Base-by-base conservation (phyloP, 2,888 invertebrate genomes). In the Philereme transversata region DNA sequence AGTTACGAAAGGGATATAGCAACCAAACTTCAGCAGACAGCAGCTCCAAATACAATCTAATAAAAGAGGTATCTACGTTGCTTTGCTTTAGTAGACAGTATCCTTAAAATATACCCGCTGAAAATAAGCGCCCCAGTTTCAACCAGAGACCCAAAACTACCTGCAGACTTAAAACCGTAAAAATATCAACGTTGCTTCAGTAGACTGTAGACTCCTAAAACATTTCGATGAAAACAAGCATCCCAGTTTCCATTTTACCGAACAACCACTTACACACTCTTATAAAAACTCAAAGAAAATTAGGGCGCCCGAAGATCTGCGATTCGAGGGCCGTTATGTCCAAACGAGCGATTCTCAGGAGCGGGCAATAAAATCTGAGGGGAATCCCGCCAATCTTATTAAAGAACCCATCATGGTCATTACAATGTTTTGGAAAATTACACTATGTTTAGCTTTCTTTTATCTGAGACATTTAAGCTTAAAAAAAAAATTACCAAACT, bases 391-490 rank as follows among this genome's bases (percentile, higher is more conserved):
- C 80, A 81, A 78, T 78, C 81, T 84, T 84, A 83, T 85, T 83
- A 84, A 82, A 74, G 69, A 72, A 75, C 71, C 74, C 72, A 73
- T 73, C 73, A 73, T 67, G 72, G 79, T 80, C 79, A 82, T 84
- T 84, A 82, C 76, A 77, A 77, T 81, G 81, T 82, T 84, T 84
- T 78, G 82, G 79, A 81, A 85, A 84, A 83, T 86, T 85, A 84
- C 83, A 84, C 71, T 1, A 22, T 22, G 22, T 3, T 22, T 22
- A 22, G 22, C 22, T 22, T 22, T 22, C 1, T 22, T 3, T 22
- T 22, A 3, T 2, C 22, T 22, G 22, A 22, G 22, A 22, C 22
- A 22, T 22, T 22, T 22, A 3, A 22, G 1, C 22, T 2, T 22
- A 22, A n/a, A n/a, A n/a, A n/a, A n/a, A n/a, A n/a, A n/a, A n/a